Percentiles rank a stretch among this genome's conserved stretches.
These are phyloP conservation scores for Melanotaenia duboulayi DNA, from an alignment of 2,113 vertebrate genomes.

Conservation along the genomic window DNA sequence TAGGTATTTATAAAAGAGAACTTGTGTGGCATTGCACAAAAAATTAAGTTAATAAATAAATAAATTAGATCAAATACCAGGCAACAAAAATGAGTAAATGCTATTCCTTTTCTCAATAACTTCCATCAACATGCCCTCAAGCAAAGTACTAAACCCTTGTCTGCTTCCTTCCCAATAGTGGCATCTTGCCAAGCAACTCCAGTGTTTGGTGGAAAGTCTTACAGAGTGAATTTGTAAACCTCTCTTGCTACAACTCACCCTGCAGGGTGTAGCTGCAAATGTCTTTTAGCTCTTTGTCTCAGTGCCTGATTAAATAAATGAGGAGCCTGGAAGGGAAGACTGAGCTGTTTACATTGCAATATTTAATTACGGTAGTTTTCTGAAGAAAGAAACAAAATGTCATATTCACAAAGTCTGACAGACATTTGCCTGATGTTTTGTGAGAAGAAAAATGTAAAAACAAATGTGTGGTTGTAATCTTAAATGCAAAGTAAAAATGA, in stretches of 20 bases:
- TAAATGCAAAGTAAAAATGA: slow-evolving; percentile 18
- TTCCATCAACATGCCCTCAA: slow-evolving; percentile 27
- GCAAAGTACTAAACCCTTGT: slow-evolving; percentile 35
- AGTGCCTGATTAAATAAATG: slow-evolving; percentile 53
- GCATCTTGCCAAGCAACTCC: slow-evolving; percentile 16
- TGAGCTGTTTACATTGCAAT: slow-evolving; percentile 36
- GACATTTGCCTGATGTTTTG: slow-evolving; percentile 21
- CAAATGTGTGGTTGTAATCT: slow-evolving; percentile 1
- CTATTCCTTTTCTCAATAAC: slow-evolving; percentile 5
- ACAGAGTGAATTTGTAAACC: slow-evolving; percentile 44
- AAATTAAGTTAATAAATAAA: not conserved
- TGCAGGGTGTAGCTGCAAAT: slow-evolving; percentile 43
- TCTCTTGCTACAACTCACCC: slow-evolving; percentile 27
- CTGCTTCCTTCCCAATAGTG: slow-evolving; percentile 13
- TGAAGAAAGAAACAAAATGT: slow-evolving; percentile 47
- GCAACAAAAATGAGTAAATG: not conserved
- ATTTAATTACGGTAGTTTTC: slow-evolving; percentile 48
- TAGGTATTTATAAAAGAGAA: not conserved
- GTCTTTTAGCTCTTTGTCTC: slow-evolving; percentile 57
- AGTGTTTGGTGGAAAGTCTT: slow-evolving; percentile 42
- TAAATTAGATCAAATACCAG: not conserved
- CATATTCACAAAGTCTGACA: slow-evolving; percentile 24
- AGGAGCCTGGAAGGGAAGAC: slow-evolving; percentile 28
- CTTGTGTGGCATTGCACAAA: not conserved
- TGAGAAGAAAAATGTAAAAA: not conserved